Percentiles rank a stretch among this genome's conserved stretches.
Evolutionary conservation across 2,888 invertebrate genomes (phyloP).

Genomic region (Agriopis marginaria): DNA sequence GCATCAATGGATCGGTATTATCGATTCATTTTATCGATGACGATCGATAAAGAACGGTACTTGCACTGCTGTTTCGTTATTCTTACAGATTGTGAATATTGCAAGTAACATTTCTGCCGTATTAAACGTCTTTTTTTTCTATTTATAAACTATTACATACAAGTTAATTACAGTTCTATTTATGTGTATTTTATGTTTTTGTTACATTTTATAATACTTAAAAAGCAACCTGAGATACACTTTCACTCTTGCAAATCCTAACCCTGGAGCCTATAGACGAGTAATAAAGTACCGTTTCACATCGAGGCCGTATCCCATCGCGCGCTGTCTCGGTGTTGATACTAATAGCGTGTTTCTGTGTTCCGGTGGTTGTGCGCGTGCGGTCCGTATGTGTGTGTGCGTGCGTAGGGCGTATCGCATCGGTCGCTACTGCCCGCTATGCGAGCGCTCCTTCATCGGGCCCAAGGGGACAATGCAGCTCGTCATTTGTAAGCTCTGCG

Average conservation of each 20-base stretch:
- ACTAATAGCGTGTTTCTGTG: constrained; percentile 86
- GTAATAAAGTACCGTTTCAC: constrained; percentile 63
- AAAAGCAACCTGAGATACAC: neutral
- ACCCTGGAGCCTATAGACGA: constrained; percentile 56
- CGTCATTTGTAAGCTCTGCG: constrained; percentile 86
- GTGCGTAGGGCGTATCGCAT: constrained; percentile 89
- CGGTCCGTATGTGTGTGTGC: constrained; percentile 81
- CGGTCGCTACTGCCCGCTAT: constrained; percentile 90
- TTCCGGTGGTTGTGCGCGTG: constrained; percentile 83
- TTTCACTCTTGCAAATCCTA: constrained; percentile 5
- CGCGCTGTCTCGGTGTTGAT: constrained; percentile 59
- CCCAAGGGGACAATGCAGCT: constrained; percentile 89
- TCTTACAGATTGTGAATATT: constrained; percentile 4
- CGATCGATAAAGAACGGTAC: too few species aligned
- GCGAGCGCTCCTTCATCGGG: constrained; percentile 90
- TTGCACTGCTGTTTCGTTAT: neutral
- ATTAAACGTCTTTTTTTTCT: neutral
- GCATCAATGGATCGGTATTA: too few species aligned
- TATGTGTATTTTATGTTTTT: neutral
- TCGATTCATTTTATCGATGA: too few species aligned
- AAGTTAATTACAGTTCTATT: neutral
- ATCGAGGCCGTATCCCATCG: constrained; percentile 50
- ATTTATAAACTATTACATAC: neutral
- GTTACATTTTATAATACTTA: neutral
- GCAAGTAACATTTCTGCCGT: neutral